Conservation (phyloP, 2,797 vertebrate genomes). For the Epinephelus coioides region DNA sequence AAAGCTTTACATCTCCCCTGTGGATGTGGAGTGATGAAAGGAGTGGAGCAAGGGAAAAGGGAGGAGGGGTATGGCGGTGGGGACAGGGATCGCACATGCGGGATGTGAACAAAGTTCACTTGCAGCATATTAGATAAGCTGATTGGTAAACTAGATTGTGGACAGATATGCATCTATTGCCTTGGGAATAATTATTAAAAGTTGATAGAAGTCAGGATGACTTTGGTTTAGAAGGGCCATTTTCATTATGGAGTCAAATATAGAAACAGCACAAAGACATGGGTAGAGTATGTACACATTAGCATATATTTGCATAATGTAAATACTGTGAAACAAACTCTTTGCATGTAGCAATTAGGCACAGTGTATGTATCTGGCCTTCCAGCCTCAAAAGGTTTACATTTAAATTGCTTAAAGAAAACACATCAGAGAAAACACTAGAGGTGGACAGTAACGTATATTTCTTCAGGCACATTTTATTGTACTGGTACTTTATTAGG, state of each 20-base stretch:
- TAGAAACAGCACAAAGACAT: slow-evolving; percentile 16
- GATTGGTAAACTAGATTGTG: slow-evolving; percentile 74
- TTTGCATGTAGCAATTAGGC: slow-evolving; percentile 18
- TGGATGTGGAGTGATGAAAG: slow-evolving; percentile 75
- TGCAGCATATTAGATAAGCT: slow-evolving; percentile 72
- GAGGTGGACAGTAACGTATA: not conserved
- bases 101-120: slow-evolving; percentile 74
- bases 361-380: not conserved
- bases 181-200: slow-evolving; percentile 68
- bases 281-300: not conserved
- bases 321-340: slow-evolving; percentile 31
- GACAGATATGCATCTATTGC: slow-evolving; percentile 74
- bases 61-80: slow-evolving; percentile 37
- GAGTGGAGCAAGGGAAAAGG: slow-evolving; percentile 46
- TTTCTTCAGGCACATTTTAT: not conserved
- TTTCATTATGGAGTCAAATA: slow-evolving; percentile 35
- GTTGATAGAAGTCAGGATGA: slow-evolving; percentile 64
- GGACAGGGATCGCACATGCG: slow-evolving; percentile 62
- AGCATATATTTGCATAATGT: slow-evolving; percentile 29
- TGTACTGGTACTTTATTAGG: not conserved
- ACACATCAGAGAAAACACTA: not conserved
- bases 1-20: slow-evolving; percentile 76
- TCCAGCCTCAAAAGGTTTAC: slow-evolving; percentile 2
- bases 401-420: not conserved
- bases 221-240: slow-evolving; percentile 46